Conservation (phyloP, 2,113 vertebrate species). For the Poecilia latipinna region DNA sequence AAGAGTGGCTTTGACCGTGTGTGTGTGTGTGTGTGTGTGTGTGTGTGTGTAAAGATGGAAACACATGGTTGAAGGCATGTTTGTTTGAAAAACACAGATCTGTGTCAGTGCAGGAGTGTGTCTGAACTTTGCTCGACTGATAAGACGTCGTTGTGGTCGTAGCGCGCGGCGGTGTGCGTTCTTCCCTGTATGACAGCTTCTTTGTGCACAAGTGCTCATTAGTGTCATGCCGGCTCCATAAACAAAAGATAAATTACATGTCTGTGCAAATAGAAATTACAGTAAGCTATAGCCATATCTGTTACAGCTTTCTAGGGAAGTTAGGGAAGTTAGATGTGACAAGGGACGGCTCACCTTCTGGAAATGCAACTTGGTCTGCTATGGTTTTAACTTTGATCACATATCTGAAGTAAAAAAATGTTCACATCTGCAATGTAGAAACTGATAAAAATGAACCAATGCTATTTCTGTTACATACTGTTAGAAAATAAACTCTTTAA, state of each 20-base stretch:
- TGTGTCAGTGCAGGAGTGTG: constrained; percentile 19
- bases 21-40: constrained; percentile 15
- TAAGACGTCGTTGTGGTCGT: constrained; percentile 31
- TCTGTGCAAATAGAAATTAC: not conserved
- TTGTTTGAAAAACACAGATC: constrained; percentile 52
- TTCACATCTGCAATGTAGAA: constrained; percentile 5
- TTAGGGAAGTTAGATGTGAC: not conserved
- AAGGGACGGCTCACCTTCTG: not conserved
- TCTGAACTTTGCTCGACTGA: constrained; percentile 27
- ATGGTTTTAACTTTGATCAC: not conserved
- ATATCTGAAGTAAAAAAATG: not conserved
- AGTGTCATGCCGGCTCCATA: constrained; percentile 19
- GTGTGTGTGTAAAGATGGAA: constrained; percentile 21
- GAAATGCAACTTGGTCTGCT: not conserved
- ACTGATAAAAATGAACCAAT: not conserved
- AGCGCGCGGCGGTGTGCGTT: constrained; percentile 13
- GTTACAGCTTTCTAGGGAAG: not conserved
- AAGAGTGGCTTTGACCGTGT: constrained; percentile 48
- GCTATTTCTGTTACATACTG: too few species aligned
- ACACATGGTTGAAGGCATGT: constrained; percentile 36
- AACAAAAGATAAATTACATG: constrained; percentile 15
- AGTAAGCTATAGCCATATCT: not conserved
- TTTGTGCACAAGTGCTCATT: constrained; percentile 18
- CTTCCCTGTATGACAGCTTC: constrained; percentile 23
- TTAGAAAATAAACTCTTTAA: too few species aligned